phyloP scores from a whole-genome alignment of 2,113 vertebrate genomes.

The Archocentrus centrarchus region DNA sequence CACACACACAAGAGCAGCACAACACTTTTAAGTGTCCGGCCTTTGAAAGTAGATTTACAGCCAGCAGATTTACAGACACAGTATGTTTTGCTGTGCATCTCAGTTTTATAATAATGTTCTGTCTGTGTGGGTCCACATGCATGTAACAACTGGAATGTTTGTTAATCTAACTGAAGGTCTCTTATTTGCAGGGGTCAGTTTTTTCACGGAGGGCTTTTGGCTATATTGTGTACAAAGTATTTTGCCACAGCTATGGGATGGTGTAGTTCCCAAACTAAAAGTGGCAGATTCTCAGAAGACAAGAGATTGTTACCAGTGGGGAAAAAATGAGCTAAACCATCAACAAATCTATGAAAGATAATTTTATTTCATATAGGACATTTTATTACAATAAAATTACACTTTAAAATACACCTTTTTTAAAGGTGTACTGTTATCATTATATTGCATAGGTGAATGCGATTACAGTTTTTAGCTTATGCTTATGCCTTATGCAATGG shows the following conservation, averaged over 20 bases:
- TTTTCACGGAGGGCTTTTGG: neutral
- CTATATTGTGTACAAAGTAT: neutral
- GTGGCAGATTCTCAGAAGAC: neutral
- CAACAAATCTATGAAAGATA: neutral
- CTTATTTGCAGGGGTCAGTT: neutral
- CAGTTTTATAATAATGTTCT: slow-evolving; percentile 1
- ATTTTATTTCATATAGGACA: neutral
- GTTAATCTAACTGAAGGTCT: neutral
- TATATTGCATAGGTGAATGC: neutral
- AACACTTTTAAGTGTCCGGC: slow-evolving; percentile 6
- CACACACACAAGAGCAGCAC: slow-evolving; percentile 12
- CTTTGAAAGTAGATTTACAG: slow-evolving; percentile 10
- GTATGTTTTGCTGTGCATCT: neutral
- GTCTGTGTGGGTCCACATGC: neutral
- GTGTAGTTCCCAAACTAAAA: neutral
- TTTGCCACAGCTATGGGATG: neutral
- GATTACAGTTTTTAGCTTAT: neutral
- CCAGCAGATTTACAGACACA: slow-evolving; percentile 3
- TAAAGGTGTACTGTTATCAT: neutral
- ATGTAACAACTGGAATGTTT: neutral
- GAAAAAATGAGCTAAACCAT: neutral
- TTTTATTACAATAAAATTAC: neutral
- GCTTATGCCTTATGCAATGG: neutral
- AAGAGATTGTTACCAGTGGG: neutral
- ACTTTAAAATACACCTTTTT: neutral